These are phyloP conservation scores for Gadopsis bispinosus DNA, from an alignment of 2,797 vertebrate genomes.

Conservation along the genomic window DNA sequence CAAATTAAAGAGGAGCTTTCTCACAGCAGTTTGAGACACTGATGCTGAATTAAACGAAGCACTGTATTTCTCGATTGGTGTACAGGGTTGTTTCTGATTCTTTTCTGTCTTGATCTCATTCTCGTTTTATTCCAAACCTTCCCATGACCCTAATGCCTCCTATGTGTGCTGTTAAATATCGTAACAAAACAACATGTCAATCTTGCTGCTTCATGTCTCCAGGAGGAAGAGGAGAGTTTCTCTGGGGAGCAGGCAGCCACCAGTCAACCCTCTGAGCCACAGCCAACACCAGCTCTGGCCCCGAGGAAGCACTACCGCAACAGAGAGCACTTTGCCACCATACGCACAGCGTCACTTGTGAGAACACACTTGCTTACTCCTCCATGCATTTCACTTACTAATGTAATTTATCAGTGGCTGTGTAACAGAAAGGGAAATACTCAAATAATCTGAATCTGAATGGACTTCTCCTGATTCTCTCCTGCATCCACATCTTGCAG, in stretches of 20 bases:
- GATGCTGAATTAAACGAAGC: neutral
- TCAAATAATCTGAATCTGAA: neutral
- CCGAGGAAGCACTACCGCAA: conserved; percentile 96
- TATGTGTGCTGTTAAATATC: conserved; percentile 1
- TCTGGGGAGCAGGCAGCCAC: conserved; percentile 89
- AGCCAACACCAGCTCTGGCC: conserved; percentile 87
- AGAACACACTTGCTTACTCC: conserved; percentile 49
- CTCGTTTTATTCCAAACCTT: neutral
- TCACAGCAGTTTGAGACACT: neutral
- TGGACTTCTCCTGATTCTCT: neutral
- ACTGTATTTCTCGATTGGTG: neutral
- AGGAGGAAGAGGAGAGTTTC: conserved; percentile 94
- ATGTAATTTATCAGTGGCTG: neutral
- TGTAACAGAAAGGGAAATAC: neutral
- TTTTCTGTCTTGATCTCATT: neutral
- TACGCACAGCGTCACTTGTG: conserved; percentile 97
- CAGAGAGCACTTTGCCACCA: conserved; percentile 98
- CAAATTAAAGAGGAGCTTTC: neutral
- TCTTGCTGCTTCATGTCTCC: conserved; percentile 11
- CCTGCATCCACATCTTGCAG: conserved; percentile 71
- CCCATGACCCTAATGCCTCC: neutral
- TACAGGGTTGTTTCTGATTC: neutral
- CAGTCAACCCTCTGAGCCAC: conserved; percentile 89
- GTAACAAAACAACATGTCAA: conserved; percentile 8
- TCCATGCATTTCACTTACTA: neutral